A percentile compares a stretch with the other conserved stretches of the same genome.
Evolutionary conservation across 2,797 vertebrate genomes (phyloP).

Genomic region (Sebastolobus altivelis): DNA sequence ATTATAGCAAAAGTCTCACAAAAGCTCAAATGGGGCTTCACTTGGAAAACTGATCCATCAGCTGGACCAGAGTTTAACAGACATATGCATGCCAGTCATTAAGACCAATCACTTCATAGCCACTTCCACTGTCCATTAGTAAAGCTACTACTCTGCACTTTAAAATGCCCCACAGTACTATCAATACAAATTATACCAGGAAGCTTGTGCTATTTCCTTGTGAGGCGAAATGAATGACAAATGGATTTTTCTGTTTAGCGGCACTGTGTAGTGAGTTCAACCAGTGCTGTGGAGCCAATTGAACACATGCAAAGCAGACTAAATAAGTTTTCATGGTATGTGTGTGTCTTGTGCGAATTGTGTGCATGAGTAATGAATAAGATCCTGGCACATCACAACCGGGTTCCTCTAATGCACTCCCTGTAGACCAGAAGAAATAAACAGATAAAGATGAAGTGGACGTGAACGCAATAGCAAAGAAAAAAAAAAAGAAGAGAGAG

Average conservation of each 20-base stretch:
- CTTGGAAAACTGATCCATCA: conserved; percentile 26
- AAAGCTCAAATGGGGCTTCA: conserved; percentile 7
- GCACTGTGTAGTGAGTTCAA: conserved; percentile 42
- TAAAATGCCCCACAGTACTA: conserved; percentile 52
- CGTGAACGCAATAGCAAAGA: conserved; percentile 55
- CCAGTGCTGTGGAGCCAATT: conserved; percentile 58
- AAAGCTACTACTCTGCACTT: conserved; percentile 61
- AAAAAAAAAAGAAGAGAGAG: conserved; percentile 4
- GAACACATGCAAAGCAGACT: conserved; percentile 54
- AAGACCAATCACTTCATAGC: conserved; percentile 64
- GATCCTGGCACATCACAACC: conserved; percentile 75
- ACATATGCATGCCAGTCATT: conserved; percentile 40
- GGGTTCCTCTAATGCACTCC: conserved; percentile 77
- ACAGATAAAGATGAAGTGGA: conserved; percentile 78
- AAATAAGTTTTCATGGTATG: conserved; percentile 51
- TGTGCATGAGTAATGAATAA: conserved; percentile 75
- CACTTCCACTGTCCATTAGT: conserved; percentile 76
- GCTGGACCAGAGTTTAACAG: conserved; percentile 25
- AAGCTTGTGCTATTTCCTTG: conserved; percentile 59
- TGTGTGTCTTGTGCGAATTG: conserved; percentile 22
- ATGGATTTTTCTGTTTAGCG: conserved; percentile 56
- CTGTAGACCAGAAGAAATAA: conserved; percentile 74
- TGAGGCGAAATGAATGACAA: conserved; percentile 71
- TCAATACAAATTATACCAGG: conserved; percentile 67
- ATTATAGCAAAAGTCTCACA: neutral